Base-by-base conservation (phyloP, 2,113 vertebrate genomes). In the Tylochromis polylepis region DNA sequence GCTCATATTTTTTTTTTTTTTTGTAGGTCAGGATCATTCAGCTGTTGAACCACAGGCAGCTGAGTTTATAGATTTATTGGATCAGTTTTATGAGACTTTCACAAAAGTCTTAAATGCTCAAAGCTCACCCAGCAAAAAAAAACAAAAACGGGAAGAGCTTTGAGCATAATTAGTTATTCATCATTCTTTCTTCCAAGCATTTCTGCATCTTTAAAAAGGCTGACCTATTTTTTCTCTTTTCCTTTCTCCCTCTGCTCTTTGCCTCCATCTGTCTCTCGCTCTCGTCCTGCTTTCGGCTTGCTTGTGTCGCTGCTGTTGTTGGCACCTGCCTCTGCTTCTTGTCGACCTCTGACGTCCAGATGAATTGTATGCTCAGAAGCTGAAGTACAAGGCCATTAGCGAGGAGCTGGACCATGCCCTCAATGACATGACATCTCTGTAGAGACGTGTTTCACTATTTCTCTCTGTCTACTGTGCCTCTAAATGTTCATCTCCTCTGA, bases 301-400 rank as follows among this genome's bases (percentile, higher is more conserved):
- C 93, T 84, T 94, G 88, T 94, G 91, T 94, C 58, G 93, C 95
- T 82, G 91, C 88, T 94, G 94, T 93, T 89, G 90, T 88, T 92
- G 89, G 43, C 84, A 80, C 92, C 89, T 86, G 86, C 89, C 88
- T 92, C 87, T 92, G 58, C 92, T 85, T 93, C 81, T 93, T 94
- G 93, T 91, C 85, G 72, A 91, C 93, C 91, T 92, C 6, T 55
- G 51, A 82, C 90, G 88, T 93, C 31, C 94, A 99, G 98, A 99
- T 3, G 97, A 98, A 94, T 94, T 99, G 15, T 98, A 98, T 2
- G 96, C 97, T 94, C 97, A 98, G 97, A 98, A 98, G 96, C 97
- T 98, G 92, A 98, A 98, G 96, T 97, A 97, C 97, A 98, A 98
- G 94, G 98, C 97, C 29, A 97, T 98, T 97, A 98, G 97, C 2